These are phyloP conservation scores for Phalacrocorax carbo DNA, from an alignment of 2,113 vertebrate species.

Conservation along the genomic window DNA sequence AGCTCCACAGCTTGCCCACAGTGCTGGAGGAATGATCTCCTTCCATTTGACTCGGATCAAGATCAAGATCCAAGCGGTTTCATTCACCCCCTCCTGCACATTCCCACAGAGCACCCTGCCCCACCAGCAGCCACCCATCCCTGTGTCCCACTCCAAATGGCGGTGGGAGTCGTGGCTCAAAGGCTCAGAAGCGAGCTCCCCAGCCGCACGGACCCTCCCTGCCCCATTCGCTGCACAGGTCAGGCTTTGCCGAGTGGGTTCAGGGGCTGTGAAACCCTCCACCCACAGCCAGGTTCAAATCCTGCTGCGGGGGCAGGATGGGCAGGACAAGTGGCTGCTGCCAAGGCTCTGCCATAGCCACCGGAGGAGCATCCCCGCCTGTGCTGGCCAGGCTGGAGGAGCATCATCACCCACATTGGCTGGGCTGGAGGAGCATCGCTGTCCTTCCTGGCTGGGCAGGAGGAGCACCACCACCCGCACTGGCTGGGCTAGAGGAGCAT, in stretches of 20 bases:
- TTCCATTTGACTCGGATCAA: background rate
- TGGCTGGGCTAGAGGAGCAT: background rate
- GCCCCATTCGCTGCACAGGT: background rate
- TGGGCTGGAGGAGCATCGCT: background rate
- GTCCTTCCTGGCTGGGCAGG: background rate
- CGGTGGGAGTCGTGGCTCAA: background rate
- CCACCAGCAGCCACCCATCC: background rate
- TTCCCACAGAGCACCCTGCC: background rate
- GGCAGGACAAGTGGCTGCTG: background rate
- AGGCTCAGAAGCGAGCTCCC: background rate
- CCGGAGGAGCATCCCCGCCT: background rate
- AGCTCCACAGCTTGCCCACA: background rate
- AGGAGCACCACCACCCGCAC: background rate
- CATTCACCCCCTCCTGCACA: fast-evolving
- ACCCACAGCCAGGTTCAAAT: background rate
- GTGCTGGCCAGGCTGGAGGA: background rate
- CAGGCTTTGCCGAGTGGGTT: background rate
- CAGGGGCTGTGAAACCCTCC: background rate
- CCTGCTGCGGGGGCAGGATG: background rate
- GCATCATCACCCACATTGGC: background rate
- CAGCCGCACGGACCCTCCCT: background rate
- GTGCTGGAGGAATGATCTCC: background rate
- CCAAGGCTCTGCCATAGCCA: no score
- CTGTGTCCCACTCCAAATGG: background rate
- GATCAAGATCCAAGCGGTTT: background rate